Conservation (phyloP, 2,888 invertebrate genomes). For the Drosophila falleni region DNA sequence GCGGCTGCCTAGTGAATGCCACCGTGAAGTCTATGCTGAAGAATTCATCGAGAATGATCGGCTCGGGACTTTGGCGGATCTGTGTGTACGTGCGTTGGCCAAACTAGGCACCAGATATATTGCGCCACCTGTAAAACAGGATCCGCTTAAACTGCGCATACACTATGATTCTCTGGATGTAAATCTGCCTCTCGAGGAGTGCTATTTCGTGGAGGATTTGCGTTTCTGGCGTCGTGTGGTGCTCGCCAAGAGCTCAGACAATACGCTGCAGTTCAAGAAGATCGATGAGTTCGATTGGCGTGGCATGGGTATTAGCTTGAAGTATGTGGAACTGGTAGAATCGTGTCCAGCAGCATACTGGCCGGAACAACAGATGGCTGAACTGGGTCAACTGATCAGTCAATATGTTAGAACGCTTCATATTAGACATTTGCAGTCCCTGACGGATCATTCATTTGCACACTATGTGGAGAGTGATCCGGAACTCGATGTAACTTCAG, state of each 20-base stretch:
- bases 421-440: slow-evolving; percentile 74
- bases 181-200: slow-evolving; percentile 73
- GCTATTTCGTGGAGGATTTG: slow-evolving; percentile 70
- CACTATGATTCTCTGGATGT: slow-evolving; percentile 75
- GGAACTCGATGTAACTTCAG: slow-evolving; percentile 56
- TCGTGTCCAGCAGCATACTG: slow-evolving; percentile 73
- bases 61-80: slow-evolving; percentile 67
- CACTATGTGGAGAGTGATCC: slow-evolving; percentile 49
- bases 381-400: slow-evolving; percentile 60
- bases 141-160: slow-evolving; percentile 65
- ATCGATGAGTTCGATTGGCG: slow-evolving; percentile 72
- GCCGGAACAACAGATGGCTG: slow-evolving; percentile 70
- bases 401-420: slow-evolving; percentile 68
- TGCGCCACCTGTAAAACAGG: slow-evolving; percentile 28
- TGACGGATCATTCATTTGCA: slow-evolving; percentile 63
- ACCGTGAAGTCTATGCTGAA: slow-evolving; percentile 72
- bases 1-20: slow-evolving; percentile 63
- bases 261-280: slow-evolving; percentile 55
- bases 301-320: slow-evolving; percentile 69
- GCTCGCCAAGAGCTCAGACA: slow-evolving; percentile 65
- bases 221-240: slow-evolving; percentile 81
- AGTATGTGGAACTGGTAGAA: slow-evolving; percentile 79
- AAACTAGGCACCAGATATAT: slow-evolving; percentile 49
- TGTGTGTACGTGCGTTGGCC: slow-evolving; percentile 73
- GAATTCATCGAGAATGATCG: slow-evolving; percentile 63